These are phyloP conservation scores for Palythoa grandis DNA, from an alignment of 92 coral and sea anemone species.

Conservation along the genomic window DNA sequence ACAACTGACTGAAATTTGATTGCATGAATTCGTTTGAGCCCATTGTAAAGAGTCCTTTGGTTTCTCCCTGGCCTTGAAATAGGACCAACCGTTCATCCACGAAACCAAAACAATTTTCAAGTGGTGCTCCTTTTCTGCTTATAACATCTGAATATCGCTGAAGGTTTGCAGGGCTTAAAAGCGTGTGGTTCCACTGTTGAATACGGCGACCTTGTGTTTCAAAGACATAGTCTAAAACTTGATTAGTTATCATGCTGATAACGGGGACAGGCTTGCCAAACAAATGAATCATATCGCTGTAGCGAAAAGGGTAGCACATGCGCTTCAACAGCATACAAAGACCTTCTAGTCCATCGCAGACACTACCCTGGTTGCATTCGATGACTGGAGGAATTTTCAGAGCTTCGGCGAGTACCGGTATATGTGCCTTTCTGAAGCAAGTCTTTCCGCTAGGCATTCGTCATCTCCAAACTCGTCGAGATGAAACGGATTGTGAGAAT, in stretches of 20 bases:
- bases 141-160: not conserved
- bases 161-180: not conserved
- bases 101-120: too few relatives aligned
- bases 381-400: constrained; percentile 1
- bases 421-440: not conserved
- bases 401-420: not conserved
- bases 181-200: not conserved
- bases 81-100: constrained; percentile 4
- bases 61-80: constrained; percentile 14
- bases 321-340: constrained; percentile 4
- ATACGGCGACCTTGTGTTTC: not conserved
- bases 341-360: not conserved
- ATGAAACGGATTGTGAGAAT: not conserved
- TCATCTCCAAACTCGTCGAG: not conserved
- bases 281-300: not conserved
- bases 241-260: not conserved
- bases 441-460: not conserved
- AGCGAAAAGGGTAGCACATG: constrained; percentile 12
- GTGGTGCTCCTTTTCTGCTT: not conserved
- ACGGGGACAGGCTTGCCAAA: constrained; percentile 1
- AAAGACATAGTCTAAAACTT: constrained; percentile 5
- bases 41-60: too few relatives aligned
- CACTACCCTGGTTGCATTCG: constrained; percentile 7
- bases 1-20: too few relatives aligned
- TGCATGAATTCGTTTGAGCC: too few relatives aligned